Evolutionary conservation across 2,113 vertebrate species (phyloP).

Genomic region (Callithrix jacchus): DNA sequence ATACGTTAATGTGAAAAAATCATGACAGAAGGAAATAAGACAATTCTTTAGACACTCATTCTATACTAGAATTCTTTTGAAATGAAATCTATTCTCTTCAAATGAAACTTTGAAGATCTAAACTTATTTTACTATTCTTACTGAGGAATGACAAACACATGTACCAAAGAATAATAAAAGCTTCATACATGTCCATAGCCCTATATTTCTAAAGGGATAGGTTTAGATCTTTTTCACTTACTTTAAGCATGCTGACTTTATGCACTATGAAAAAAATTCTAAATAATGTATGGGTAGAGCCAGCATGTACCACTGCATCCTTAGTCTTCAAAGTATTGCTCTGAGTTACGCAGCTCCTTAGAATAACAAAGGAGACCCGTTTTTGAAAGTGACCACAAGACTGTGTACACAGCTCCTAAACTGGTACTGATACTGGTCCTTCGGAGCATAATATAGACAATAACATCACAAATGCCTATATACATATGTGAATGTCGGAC

Average conservation of each 20-base stretch:
- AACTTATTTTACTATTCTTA: neutral
- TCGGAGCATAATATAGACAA: neutral
- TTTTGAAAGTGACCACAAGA: constrained; percentile 29
- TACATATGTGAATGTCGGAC: neutral
- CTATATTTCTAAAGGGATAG: neutral
- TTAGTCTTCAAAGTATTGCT: neutral
- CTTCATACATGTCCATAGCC: too few relatives aligned
- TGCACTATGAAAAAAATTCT: neutral
- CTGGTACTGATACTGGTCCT: neutral
- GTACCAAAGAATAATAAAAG: neutral
- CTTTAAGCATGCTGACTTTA: neutral
- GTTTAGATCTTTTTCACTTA: neutral
- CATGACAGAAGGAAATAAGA: neutral
- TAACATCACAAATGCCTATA: neutral
- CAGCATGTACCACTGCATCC: neutral
- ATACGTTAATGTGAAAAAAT: neutral
- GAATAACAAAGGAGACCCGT: neutral
- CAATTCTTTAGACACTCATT: neutral
- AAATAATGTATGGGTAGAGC: neutral
- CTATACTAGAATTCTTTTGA: neutral
- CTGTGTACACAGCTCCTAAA: neutral
- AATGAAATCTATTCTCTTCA: neutral
- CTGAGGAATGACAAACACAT: neutral
- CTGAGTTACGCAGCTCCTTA: neutral
- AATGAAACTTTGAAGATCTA: neutral